Percentiles rank a stretch among this genome's conserved stretches.
Conservation (phyloP, 1,140 invertebrate genomes). For the Gryllus bimaculatus region DNA sequence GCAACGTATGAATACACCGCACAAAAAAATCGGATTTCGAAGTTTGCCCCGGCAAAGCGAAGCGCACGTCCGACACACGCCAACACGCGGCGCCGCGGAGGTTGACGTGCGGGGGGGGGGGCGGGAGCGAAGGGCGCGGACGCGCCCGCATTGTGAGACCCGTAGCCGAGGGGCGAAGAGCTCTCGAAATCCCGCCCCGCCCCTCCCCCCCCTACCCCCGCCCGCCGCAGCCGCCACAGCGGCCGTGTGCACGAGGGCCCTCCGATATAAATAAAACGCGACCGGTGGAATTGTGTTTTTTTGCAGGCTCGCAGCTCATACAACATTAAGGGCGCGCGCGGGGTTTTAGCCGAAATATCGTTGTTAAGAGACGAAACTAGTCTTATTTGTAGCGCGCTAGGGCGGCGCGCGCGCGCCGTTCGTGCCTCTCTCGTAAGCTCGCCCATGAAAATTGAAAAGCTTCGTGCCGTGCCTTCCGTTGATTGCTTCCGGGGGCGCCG, state of each 20-base stretch:
- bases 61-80: neutral
- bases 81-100: neutral
- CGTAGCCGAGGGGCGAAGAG: neutral
- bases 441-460: neutral
- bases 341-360: too few relatives aligned
- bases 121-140: neutral
- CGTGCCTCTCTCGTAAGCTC: neutral
- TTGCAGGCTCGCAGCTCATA: neutral
- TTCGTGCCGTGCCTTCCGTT: neutral
- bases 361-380: neutral
- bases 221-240: neutral
- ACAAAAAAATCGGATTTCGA: too few relatives aligned
- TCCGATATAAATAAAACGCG: neutral
- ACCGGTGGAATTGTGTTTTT: neutral
- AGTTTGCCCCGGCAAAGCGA: too few relatives aligned
- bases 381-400: neutral
- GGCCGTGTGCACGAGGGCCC: neutral
- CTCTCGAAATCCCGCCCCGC: neutral
- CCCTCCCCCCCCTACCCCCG: too few relatives aligned
- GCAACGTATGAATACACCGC: too few relatives aligned
- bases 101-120: too few relatives aligned
- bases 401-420: neutral
- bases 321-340: neutral
- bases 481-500: neutral
- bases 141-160: too few relatives aligned